Percentiles rank a stretch among this genome's conserved stretches.
These are phyloP conservation scores for Melitaea athalia DNA, from an alignment of 2,888 invertebrate species.

Conservation along the genomic window DNA sequence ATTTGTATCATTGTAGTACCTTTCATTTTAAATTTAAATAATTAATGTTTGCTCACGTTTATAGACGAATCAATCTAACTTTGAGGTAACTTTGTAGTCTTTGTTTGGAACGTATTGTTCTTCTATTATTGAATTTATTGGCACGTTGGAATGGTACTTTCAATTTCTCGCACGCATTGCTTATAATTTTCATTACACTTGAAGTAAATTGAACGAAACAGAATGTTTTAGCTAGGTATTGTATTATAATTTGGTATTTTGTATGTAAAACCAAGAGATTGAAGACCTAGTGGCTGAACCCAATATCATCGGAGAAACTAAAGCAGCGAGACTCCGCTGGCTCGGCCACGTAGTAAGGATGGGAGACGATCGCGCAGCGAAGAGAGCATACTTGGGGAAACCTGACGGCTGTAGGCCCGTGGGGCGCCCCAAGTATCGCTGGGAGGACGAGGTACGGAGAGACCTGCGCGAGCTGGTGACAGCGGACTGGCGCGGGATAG, in stretches of 20 bases:
- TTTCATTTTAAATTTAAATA: slow-evolving; percentile 19
- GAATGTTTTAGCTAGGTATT: background rate
- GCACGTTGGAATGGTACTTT: slow-evolving; percentile 15
- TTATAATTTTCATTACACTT: slow-evolving; percentile 11
- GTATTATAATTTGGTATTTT: background rate
- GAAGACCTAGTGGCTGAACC: no score
- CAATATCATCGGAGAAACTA: no score
- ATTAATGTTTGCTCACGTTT: slow-evolving; percentile 6
- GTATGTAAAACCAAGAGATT: no score
- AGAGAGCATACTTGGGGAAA: no score
- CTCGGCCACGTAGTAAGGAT: no score
- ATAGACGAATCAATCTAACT: slow-evolving; percentile 22
- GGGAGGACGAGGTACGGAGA: no score
- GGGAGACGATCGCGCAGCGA: no score
- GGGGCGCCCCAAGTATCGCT: no score
- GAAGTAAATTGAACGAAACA: background rate
- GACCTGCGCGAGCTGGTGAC: no score
- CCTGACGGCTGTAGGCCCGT: no score
- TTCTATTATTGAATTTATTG: slow-evolving; percentile 18
- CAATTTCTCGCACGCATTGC: slow-evolving; percentile 22
- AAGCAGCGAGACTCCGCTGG: no score
- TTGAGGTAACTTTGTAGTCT: slow-evolving; percentile 16
- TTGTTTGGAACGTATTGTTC: slow-evolving; percentile 14
- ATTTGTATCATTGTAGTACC: background rate
- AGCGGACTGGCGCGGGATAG: no score